Conservation (phyloP, 2,797 vertebrate genomes). For the Urosaurus nigricauda region DNA sequence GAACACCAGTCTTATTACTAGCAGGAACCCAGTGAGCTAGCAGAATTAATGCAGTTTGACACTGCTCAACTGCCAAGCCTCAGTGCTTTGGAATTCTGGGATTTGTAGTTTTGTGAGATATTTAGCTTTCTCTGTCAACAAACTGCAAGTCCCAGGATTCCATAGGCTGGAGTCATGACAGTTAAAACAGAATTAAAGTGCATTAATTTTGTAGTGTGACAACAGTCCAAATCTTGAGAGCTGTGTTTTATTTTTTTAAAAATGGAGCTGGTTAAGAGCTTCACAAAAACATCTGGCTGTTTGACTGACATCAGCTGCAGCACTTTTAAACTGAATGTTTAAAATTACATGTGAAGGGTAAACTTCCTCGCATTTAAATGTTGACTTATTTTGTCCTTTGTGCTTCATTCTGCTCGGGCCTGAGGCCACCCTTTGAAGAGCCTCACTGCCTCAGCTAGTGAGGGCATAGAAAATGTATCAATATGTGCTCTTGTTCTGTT, state of each 20-base stretch:
- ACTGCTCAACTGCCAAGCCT: too few species aligned
- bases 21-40: not conserved
- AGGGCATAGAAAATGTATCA: not conserved
- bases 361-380: not conserved
- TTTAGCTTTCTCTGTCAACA: too few species aligned
- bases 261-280: not conserved
- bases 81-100: too few species aligned
- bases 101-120: too few species aligned
- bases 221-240: not conserved
- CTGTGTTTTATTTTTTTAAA: not conserved
- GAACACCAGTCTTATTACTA: not conserved
- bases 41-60: too few species aligned
- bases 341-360: not conserved
- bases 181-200: too few species aligned
- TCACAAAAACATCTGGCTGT: not conserved
- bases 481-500: too few species aligned
- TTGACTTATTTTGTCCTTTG: not conserved
- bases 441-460: not conserved
- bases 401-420: not conserved
- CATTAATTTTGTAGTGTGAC: too few species aligned
- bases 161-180: too few species aligned
- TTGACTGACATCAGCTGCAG: not conserved
- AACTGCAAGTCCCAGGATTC: too few species aligned
- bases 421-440: not conserved
- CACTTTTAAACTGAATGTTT: not conserved